These are phyloP conservation scores for Mus musculus DNA, from an alignment of 2,113 vertebrate species.

Conservation along the genomic window DNA sequence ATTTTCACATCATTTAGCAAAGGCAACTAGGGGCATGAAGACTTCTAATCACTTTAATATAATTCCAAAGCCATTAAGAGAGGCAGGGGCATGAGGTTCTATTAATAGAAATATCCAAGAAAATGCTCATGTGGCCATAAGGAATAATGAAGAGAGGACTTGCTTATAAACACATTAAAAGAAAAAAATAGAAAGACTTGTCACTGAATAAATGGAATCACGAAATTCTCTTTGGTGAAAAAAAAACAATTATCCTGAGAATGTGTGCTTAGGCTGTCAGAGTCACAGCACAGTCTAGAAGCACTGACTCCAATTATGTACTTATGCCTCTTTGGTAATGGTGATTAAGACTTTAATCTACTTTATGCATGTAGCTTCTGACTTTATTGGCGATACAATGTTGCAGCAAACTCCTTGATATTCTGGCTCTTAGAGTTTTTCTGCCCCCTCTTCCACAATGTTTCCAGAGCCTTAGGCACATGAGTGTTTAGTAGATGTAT, in stretches of 20 bases:
- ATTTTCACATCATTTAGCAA: conserved; percentile 83
- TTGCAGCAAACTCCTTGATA: neutral
- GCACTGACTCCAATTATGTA: neutral
- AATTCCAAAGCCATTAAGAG: conserved; percentile 77
- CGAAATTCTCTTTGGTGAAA: conserved; percentile 43
- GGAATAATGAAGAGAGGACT: conserved; percentile 65
- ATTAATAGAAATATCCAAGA: conserved; percentile 68
- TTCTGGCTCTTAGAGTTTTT: neutral
- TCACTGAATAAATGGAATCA: conserved; percentile 24
- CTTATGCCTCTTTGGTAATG: conserved; percentile 24
- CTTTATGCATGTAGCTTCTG: neutral
- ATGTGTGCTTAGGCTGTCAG: neutral
- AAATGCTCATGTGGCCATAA: conserved; percentile 63
- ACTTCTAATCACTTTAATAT: conserved; percentile 84
- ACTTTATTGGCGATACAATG: neutral
- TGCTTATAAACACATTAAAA: conserved; percentile 72
- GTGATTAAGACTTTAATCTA: conserved; percentile 55
- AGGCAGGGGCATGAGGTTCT: conserved; percentile 61
- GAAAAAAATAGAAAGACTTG: conserved; percentile 44
- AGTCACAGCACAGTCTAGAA: neutral
- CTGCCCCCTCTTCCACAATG: neutral
- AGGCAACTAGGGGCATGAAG: conserved; percentile 81
- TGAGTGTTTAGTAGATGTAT: neutral
- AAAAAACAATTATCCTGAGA: conserved; percentile 43
- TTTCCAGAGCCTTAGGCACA: neutral